Evolutionary conservation across 2,888 invertebrate species (phyloP), one percentile per base, ranked within the genome.

Genomic region (Ferrisia virgata): DNA sequence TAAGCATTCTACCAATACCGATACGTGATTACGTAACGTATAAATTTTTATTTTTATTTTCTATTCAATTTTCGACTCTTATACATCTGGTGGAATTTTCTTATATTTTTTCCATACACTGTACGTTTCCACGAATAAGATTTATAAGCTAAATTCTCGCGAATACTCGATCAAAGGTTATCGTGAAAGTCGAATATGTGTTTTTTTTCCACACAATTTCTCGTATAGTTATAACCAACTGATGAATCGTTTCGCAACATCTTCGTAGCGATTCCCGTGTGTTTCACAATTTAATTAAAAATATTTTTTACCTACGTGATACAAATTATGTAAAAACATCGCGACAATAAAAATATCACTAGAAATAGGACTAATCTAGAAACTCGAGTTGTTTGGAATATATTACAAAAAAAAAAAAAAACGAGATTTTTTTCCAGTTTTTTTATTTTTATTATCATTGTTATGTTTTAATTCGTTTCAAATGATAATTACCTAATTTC

Each of bases 371-470:
- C 22, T 36, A 18, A 76, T 76, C 72, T 15, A 36, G 31, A 76
- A 36, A 25, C 72, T 18, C 36, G 72, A 36, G 36, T 76, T 36
- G 72, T 76, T 76, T 18, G 8, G 72, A 76, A 76, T 76, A 76
- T 11, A 76, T 76, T 76, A 76, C 9, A 33, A n/a, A 36, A 76
- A 76, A 36, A 53, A 53, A n/a, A 53, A n/a, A 76, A 76, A 36
- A 76, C 72, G 36, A 76, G 72, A 76, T 76, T 1, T 33, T 76
- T 76, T 76, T 36, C 72, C 36, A 76, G 72, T 76, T 76, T 76
- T 76, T 76, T 72, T 72, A n/a, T 33, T 33, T 33, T 3, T 13
- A 25, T 47, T 53, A 64, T 64, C 28, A 64, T 64, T 64, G 53
- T 64, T 64, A 15, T 64, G 25, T 15, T 64, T 64, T 36, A 76